These are phyloP conservation scores for Lissocephala sabroskyi DNA, from an alignment of 2,888 invertebrate species.

Conservation along the genomic window DNA sequence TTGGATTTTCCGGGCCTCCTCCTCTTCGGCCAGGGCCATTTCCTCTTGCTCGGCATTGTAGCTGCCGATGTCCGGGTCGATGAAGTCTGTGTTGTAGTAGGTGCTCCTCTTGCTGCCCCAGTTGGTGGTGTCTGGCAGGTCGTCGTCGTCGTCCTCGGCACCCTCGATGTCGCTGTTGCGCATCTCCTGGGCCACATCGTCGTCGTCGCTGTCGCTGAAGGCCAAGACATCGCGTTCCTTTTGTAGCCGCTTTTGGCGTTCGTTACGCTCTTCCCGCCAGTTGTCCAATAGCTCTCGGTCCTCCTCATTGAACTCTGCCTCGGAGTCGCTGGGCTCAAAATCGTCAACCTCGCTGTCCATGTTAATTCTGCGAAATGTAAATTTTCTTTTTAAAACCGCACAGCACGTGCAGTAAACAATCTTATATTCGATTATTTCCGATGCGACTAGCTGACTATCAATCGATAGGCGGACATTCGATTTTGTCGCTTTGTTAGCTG, in stretches of 20 bases:
- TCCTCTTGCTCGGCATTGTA: constrained; percentile 76
- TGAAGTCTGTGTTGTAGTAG: constrained; percentile 91
- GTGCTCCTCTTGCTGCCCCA: constrained; percentile 89
- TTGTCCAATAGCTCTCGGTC: constrained; percentile 78
- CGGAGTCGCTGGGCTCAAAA: constrained; percentile 81
- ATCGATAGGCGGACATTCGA: neutral
- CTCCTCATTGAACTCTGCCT: constrained; percentile 80
- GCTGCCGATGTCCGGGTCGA: constrained; percentile 84
- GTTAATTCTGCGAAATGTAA: neutral
- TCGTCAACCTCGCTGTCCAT: constrained; percentile 71
- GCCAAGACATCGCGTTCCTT: constrained; percentile 79
- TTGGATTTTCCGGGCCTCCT: constrained; percentile 87
- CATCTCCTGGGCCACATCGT: constrained; percentile 64
- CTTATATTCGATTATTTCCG: neutral
- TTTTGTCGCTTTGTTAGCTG: neutral
- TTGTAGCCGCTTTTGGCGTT: constrained; percentile 72
- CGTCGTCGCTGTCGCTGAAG: constrained; percentile 73
- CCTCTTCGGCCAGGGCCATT: constrained; percentile 85
- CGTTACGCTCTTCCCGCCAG: constrained; percentile 73
- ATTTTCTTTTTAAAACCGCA: neutral
- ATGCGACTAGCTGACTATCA: too few species aligned
- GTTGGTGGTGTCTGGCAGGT: constrained; percentile 85
- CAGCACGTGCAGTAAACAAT: constrained; percentile 33
- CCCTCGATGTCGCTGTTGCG: constrained; percentile 86
- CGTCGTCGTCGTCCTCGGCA: constrained; percentile 76